Base-by-base conservation (phyloP, 2,113 vertebrate genomes). In the Cranoglanis bouderius region DNA sequence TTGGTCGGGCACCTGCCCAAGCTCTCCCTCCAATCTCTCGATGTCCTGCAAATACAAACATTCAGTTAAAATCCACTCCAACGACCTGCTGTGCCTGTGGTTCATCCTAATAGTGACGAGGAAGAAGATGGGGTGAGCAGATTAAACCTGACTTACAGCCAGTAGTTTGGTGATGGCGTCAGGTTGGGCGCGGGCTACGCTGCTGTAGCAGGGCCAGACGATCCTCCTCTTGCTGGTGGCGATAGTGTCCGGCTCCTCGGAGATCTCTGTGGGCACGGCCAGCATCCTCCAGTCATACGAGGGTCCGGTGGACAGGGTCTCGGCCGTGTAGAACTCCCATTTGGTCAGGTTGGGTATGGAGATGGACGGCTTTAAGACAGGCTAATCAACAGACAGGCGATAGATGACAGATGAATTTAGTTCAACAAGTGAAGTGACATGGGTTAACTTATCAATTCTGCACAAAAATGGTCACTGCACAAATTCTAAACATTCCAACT, bases 161-260 rank as follows among this genome's bases (percentile, higher is more conserved):
- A 99, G 95, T 80, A 99, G 97, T 89, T 96, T 96, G 93, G 97
- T 99, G 93, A 99, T 97, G 85, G 97, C 98, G 55, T 99, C 97
- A 0, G 97, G 98, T 92, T 99, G 98, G 49, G 96, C 94, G 18
- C 94, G 96, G 92, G 93, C 94, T 88, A 99, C 93, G 29, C 97
- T 96, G 90, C 97, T 98, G 29, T 99, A 99, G 93, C 98, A 99
- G 0, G 98, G 98, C 98, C 98, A 99, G 46, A 99, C 97, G 5
- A 98, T 97, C 93, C 96, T 97, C 93, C 98, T 96, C 92, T 95
- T 97, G 18, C 95, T 97, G 92, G 94, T 96, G 78, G 95, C 86
- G 35, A 93, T 84, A 2, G 96, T 93, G 43, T 97, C 96, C 0
- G 89, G 18, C 84, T 98, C 97, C 85, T 98, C 97, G 0, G 93